These are phyloP conservation scores for Lepus europaeus DNA, from an alignment of 2,113 vertebrate genomes.

Conservation along the genomic window DNA sequence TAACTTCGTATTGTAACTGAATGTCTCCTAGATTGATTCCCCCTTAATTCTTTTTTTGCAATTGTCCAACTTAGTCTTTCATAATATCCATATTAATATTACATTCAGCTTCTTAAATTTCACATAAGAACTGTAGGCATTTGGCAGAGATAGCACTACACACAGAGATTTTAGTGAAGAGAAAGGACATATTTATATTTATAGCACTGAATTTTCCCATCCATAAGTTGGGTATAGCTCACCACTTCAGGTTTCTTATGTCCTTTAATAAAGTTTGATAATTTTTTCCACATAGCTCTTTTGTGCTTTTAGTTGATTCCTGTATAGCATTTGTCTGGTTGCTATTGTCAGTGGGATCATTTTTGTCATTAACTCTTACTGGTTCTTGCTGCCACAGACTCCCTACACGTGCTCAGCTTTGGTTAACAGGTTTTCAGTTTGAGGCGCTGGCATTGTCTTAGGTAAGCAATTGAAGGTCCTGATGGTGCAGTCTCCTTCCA, in stretches of 20 bases:
- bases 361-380: background rate
- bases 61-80: background rate
- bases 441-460: background rate
- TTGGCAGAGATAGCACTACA: background rate
- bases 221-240: background rate
- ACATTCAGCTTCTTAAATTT: constrained; percentile 1
- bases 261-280: constrained; percentile 24
- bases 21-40: background rate
- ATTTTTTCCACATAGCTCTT: background rate
- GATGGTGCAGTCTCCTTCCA: background rate
- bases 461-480: constrained; percentile 6
- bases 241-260: constrained; percentile 1
- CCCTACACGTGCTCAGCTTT: background rate
- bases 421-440: constrained; percentile 14
- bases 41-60: constrained; percentile 20
- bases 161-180: background rate
- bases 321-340: background rate
- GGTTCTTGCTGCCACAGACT: background rate
- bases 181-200: background rate
- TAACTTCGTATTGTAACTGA: background rate
- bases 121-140: background rate
- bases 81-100: constrained; percentile 22
- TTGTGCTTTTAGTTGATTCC: constrained; percentile 6
- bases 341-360: background rate
- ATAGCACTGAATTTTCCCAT: background rate